Evolutionary conservation across 1,140 invertebrate species (phyloP), one percentile per base, ranked within the genome.

Genomic region (Drosophila oshimai): DNA sequence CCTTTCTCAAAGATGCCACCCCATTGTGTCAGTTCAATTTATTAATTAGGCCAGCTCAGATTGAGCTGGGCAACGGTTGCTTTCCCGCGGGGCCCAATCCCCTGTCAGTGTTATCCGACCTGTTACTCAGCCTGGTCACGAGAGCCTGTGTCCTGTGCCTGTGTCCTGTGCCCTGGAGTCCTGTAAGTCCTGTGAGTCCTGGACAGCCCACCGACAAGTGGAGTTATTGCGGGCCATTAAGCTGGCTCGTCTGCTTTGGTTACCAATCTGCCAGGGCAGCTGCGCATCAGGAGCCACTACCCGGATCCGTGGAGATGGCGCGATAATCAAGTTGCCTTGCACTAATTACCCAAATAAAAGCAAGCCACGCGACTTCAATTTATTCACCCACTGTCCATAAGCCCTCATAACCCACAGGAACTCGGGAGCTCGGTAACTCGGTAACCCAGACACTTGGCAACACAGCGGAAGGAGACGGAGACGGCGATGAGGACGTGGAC

Each of bases 341-440:
- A 75, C 71, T 84, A 84, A 84, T 84, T 84, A 84, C 80, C 67
- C 44, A 84, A 86, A 86, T 68, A 75, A 57, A 71, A 79, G 41
- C 39, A 20, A 55, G 70, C 51, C 24, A 51, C 58, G 61, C 49
- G 58, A 80, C 69, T 80, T 61, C 58, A 74, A 81, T 80, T 78
- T 57, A 46, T 51, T 53, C 33, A 55, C 20, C 2, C 22, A 31
- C 26, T 2, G 12, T 26, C 42, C 24, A 29, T 6, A 17, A 33
- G 3, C 17, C 36, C 18, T 33, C 34, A 26, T 62, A 28, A 49
- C 18, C 46, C 24, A 10, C 34, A 22, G 34, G 37, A 22, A 15
- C 34, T 36, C 5, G 12, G 3, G 4, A 22, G 17, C 46, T n/a
- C 10, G 20, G 22, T 24, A 28, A 29, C 31, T 50, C 44, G 50